These are phyloP conservation scores for Arnoldichthys spilopterus DNA, from an alignment of 2,797 vertebrate genomes.

Conservation along the genomic window DNA sequence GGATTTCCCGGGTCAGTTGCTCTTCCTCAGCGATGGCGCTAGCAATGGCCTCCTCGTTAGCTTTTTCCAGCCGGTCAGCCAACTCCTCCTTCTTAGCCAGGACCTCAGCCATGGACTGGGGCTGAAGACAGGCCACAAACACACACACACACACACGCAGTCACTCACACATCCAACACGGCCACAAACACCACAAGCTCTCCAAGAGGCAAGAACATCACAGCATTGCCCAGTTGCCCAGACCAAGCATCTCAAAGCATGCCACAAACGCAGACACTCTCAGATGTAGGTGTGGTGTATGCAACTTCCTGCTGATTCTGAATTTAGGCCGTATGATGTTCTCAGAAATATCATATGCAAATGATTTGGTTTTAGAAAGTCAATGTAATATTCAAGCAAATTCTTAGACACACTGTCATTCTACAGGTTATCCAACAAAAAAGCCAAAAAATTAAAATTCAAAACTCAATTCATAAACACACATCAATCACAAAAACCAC, in stretches of 20 bases:
- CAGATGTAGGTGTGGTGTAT: neutral
- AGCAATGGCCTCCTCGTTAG: conserved; percentile 98
- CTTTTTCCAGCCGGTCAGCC: conserved; percentile 94
- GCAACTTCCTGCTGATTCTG: conserved; percentile 17
- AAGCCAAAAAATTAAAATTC: conserved; percentile 39
- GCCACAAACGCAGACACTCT: conserved; percentile 30
- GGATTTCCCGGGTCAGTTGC: conserved; percentile 95
- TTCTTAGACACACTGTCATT: neutral
- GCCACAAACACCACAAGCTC: neutral
- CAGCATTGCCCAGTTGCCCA: conserved; percentile 7
- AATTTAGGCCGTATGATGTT: conserved; percentile 16
- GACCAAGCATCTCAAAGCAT: conserved; percentile 27
- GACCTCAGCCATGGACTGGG: conserved; percentile 97
- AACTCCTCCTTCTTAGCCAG: conserved; percentile 97
- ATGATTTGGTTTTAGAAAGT: neutral
- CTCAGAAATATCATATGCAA: conserved; percentile 12
- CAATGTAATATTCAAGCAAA: neutral
- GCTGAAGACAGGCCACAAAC: conserved; percentile 68
- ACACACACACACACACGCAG: conserved; percentile 53
- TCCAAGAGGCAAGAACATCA: neutral
- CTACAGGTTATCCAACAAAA: conserved; percentile 4
- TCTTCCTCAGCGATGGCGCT: conserved; percentile 98
- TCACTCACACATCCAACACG: neutral
- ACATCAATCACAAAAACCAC: conserved; percentile 68
- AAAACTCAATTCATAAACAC: conserved; percentile 69